phyloP scores from a whole-genome alignment of 2,113 vertebrate genomes.

The Tachycineta bicolor region DNA sequence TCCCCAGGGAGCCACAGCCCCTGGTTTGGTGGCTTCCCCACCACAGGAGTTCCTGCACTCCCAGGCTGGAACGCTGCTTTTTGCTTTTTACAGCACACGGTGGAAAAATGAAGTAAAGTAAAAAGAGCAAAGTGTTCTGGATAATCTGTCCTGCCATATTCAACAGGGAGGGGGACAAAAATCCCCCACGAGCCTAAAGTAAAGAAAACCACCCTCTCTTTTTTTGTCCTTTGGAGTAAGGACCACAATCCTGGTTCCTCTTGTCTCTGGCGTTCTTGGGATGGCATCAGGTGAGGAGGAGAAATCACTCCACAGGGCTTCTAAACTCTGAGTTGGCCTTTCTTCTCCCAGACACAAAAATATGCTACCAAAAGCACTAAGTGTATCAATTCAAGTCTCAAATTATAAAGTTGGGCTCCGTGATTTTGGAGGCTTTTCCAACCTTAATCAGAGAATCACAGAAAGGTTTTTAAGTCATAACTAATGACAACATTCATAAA shows the following conservation, averaged over 20 bases:
- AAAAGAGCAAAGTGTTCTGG: not conserved
- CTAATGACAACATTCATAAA: not conserved
- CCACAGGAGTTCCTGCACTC: not conserved
- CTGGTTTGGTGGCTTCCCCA: not conserved
- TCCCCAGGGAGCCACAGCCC: not conserved
- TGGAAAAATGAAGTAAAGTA: not conserved
- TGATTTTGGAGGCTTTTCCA: not conserved
- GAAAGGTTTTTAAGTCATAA: not conserved
- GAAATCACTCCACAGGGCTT: not conserved
- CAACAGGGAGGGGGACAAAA: not conserved
- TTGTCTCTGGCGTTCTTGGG: not conserved
- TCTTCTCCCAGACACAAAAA: not conserved
- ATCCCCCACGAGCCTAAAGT: fast-evolving
- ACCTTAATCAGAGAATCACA: not conserved
- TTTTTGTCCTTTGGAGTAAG: not conserved
- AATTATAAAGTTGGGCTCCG: not conserved
- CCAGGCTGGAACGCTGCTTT: not conserved
- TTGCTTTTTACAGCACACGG: fast-evolving
- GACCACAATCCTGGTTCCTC: not conserved
- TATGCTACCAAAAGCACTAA: fast-evolving
- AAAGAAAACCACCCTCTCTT: not conserved
- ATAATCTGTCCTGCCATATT: not conserved
- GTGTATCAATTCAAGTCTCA: not conserved
- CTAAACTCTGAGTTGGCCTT: not conserved
- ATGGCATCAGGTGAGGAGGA: not conserved